Evolutionary conservation across 2,113 vertebrate genomes (phyloP), one percentile per base, ranked within the genome.

Genomic region (Microcebus tavaratra): DNA sequence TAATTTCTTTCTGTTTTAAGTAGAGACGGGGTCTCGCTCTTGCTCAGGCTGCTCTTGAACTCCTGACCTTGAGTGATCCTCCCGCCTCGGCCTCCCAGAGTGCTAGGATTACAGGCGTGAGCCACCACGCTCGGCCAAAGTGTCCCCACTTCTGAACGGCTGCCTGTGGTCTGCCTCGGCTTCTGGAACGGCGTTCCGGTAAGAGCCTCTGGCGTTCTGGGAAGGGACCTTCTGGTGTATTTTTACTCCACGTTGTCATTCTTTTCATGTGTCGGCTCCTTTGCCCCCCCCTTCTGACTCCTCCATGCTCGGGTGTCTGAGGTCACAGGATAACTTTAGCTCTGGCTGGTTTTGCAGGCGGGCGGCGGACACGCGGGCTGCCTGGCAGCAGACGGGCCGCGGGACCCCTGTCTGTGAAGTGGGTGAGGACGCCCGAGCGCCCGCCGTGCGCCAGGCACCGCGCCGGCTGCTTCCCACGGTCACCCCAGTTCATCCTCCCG

Each of bases 341-440:
- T 88, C 21, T 55, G 65, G 45, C 57, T 80, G 45, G 53, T 36
- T 95, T 85, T 72, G n/a, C 78, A 84, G 85, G 48, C 45, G 50
- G 11, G 9, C 42, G 29, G 5, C 39, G 29, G 5, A 82, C 14
- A 39, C 3, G 2, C 0, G 50, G 67, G 75, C 34, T 42, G 17
- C 21, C 55, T 88, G 65, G 14, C 27, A 25, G 39, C 31, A 53
- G n/a, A 17, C 57, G n/a, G 78, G 10, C 29, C 34, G 70, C 17
- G 7, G 70, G 76, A 79, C 23, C 18, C 45, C 20, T 57, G 72
- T 81, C 48, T 73, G 76, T 81, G n/a, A 70, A 21, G 39, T 15
- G 10, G 31, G 4, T 9, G 25, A 5, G 72, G 63, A 23, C 63
- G 34, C 63, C 20, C 23, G 81, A 78, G 14, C 20, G 23, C 39